Conservation (phyloP, 30 jellyfish, hydroid and myxozoan species). For the Rhopilema esculentum region DNA sequence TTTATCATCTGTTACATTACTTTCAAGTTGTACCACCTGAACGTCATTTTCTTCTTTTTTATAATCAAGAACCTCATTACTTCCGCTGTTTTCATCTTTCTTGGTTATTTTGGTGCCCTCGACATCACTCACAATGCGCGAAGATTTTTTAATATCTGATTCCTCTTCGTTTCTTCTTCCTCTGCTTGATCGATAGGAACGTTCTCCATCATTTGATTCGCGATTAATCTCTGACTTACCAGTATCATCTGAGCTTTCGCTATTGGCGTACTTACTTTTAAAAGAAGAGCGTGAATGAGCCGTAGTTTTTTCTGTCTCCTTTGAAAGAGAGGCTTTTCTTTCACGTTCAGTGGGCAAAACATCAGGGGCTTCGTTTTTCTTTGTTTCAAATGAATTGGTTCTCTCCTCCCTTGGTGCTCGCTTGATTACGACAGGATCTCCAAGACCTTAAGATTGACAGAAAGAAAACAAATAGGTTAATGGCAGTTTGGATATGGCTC, state of each 20-base stretch:
- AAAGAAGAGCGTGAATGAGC: slow-evolving; percentile 24
- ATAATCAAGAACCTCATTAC: not conserved
- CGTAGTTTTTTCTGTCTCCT: slow-evolving; percentile 21
- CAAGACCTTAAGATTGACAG: slow-evolving; percentile 26
- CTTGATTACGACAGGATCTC: slow-evolving; percentile 55
- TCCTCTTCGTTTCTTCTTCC: not conserved
- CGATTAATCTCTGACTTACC: not conserved
- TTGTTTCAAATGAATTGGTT: not conserved
- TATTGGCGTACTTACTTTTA: slow-evolving; percentile 15
- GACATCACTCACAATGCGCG: not conserved
- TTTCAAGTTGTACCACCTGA: no score
- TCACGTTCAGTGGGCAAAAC: slow-evolving; percentile 39
- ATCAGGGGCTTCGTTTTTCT: not conserved
- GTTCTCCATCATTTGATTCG: not conserved
- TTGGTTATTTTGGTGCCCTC: not conserved
- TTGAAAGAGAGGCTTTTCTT: not conserved
- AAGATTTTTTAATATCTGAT: not conserved
- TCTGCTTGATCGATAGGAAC: slow-evolving; percentile 15
- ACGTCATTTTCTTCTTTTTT: slow-evolving; percentile 17
- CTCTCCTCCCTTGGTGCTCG: slow-evolving; percentile 28
- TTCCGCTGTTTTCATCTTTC: not conserved
- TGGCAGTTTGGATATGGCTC: no score
- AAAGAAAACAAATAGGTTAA: no score
- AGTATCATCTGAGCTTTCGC: not conserved
- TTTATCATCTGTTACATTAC: no score